Conservation (phyloP, 2,888 invertebrate species). For the Synergus itoensis region DNA sequence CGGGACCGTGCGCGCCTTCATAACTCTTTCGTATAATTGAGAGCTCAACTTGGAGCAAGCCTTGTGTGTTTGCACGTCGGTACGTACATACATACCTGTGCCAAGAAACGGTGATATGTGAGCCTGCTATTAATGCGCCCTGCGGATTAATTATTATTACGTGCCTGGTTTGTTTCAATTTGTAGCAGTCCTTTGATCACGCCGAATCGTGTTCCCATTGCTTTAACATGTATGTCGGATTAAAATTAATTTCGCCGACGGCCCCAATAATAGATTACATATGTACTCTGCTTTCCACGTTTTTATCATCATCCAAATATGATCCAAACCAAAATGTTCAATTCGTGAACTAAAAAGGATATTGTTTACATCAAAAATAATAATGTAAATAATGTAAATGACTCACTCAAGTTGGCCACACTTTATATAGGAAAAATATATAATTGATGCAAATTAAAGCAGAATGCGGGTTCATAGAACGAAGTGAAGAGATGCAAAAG, state of each 20-base stretch:
- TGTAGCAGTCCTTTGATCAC: constrained; percentile 72
- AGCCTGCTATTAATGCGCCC: constrained; percentile 71
- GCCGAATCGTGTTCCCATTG: constrained; percentile 72
- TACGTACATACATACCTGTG: constrained; percentile 49
- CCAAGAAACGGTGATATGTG: constrained; percentile 60
- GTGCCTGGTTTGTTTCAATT: constrained; percentile 75
- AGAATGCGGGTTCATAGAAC: background rate
- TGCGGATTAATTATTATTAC: constrained; percentile 76
- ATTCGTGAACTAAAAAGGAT: constrained; percentile 48
- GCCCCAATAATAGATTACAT: constrained; percentile 13
- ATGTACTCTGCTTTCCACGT: constrained; percentile 42
- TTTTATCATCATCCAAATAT: constrained; percentile 41
- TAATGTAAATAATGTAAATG: too few species aligned
- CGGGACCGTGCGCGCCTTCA: constrained; percentile 58
- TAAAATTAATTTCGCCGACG: constrained; percentile 26
- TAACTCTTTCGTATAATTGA: constrained; percentile 75
- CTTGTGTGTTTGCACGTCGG: constrained; percentile 52
- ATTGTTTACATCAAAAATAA: background rate
- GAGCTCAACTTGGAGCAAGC: constrained; percentile 70
- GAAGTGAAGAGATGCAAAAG: background rate
- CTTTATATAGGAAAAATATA: background rate
- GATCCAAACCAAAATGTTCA: constrained; percentile 34
- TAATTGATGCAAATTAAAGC: background rate
- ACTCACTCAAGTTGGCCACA: background rate
- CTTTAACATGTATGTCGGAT: constrained; percentile 56